phyloP scores from a whole-genome alignment of 2,888 invertebrate genomes.

The Trilocha varians region DNA sequence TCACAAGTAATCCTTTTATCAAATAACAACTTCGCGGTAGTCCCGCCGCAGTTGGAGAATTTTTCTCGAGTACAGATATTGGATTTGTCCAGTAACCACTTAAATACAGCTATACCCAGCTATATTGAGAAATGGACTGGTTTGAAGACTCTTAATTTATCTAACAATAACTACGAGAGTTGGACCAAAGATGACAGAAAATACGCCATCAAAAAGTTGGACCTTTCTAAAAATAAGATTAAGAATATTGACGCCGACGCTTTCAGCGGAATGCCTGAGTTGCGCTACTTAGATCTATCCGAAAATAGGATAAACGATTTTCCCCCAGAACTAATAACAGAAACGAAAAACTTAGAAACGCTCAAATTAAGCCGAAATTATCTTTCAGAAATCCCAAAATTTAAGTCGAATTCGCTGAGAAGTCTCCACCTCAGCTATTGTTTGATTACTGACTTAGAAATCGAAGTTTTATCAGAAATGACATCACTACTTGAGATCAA shows the following conservation, averaged over 20 bases:
- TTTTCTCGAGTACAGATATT: slow-evolving; percentile 65
- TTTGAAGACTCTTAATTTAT: slow-evolving; percentile 72
- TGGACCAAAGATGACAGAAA: slow-evolving; percentile 39
- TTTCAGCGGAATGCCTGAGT: slow-evolving; percentile 69
- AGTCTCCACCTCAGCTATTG: slow-evolving; percentile 75
- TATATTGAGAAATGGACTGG: slow-evolving; percentile 61
- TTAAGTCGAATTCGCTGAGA: slow-evolving; percentile 72
- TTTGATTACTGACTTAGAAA: slow-evolving; percentile 72
- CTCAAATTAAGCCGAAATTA: slow-evolving; percentile 79
- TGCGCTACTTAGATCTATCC: slow-evolving; percentile 77
- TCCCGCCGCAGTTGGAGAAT: slow-evolving; percentile 66
- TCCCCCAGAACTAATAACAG: slow-evolving; percentile 68
- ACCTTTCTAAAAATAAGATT: slow-evolving; percentile 79
- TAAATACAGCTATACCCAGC: slow-evolving; percentile 53
- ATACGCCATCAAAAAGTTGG: slow-evolving; percentile 67
- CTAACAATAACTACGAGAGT: slow-evolving; percentile 65
- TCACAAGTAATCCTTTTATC: slow-evolving; percentile 77
- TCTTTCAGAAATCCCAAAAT: slow-evolving; percentile 70
- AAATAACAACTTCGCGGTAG: slow-evolving; percentile 71
- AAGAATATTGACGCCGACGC: slow-evolving; percentile 71
- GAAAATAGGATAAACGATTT: slow-evolving; percentile 77
- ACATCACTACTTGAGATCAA: slow-evolving; percentile 73
- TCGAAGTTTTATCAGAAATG: slow-evolving; percentile 67
- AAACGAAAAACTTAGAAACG: slow-evolving; percentile 68
- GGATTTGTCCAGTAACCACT: slow-evolving; percentile 63